phyloP scores from a whole-genome alignment of 2,113 vertebrate genomes.

The Tetrao urogallus region DNA sequence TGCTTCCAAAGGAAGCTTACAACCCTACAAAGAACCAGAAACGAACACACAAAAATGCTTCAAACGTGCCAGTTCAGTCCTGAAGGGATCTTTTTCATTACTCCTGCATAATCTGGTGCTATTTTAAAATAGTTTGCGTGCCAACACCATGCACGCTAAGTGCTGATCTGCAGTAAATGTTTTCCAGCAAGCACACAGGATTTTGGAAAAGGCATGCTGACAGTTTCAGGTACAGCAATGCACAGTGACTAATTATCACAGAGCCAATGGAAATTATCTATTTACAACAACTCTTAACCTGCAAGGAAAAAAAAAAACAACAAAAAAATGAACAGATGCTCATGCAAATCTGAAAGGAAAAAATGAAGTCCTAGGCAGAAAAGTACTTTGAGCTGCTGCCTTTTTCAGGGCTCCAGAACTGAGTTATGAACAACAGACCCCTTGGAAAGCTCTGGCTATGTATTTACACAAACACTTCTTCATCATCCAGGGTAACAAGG shows the following conservation, averaged over 20 bases:
- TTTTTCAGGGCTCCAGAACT: conserved; percentile 2
- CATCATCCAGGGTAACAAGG: neutral
- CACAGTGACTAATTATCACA: neutral
- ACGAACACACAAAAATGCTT: neutral
- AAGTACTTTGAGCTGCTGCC: conserved; percentile 33
- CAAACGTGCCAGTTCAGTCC: neutral
- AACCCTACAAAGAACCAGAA: neutral
- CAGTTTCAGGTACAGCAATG: neutral
- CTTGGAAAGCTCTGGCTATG: neutral
- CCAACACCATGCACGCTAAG: neutral
- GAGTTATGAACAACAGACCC: neutral
- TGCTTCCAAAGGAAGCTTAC: neutral
- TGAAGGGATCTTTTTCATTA: neutral
- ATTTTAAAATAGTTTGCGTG: neutral
- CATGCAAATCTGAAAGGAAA: conserved; percentile 37
- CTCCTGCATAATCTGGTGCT: neutral
- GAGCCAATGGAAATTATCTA: neutral
- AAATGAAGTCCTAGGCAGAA: neutral
- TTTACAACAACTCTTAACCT: conserved; percentile 10
- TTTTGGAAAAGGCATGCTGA: neutral
- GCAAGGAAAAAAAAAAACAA: neutral
- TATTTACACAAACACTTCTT: neutral
- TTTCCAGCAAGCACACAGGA: neutral
- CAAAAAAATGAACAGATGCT: neutral
- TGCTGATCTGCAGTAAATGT: neutral